Conservation (phyloP, 2,888 invertebrate genomes). For the Athetis lepigone region DNA sequence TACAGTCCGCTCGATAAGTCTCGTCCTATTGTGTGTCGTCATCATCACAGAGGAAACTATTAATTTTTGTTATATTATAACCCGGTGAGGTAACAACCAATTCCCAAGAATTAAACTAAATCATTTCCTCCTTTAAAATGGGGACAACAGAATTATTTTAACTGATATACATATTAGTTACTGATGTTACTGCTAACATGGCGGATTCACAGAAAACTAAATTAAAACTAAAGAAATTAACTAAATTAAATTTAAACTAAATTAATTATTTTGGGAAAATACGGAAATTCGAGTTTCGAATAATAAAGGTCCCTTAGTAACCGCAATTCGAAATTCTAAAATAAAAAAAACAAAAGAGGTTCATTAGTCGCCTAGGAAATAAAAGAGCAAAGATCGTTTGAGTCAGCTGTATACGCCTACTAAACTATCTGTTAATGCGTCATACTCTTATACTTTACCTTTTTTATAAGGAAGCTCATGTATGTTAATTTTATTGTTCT, state of each 20-base stretch:
- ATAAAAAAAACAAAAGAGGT: conserved; percentile 19
- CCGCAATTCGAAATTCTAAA: too few relatives aligned
- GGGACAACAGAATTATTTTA: conserved; percentile 9
- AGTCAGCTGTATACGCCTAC: conserved; percentile 62
- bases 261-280: too few relatives aligned
- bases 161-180: neutral
- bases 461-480: conserved; percentile 59
- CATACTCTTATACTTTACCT: conserved; percentile 41
- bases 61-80: conserved; percentile 16
- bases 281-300: too few relatives aligned
- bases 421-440: conserved; percentile 49
- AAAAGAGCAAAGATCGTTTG: conserved; percentile 55
- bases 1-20: conserved; percentile 29
- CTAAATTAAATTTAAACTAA: too few relatives aligned
- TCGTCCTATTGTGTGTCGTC: conserved; percentile 1
- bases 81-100: neutral
- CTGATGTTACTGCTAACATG: conserved; percentile 1
- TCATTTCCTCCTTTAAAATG: conserved; percentile 32
- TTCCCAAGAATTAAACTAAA: neutral
- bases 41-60: conserved; percentile 15
- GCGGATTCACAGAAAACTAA: conserved; percentile 15
- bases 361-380: conserved; percentile 25
- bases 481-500: conserved; percentile 22
- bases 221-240: neutral
- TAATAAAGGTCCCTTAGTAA: too few relatives aligned